Evolutionary conservation across 2,888 invertebrate species (phyloP).

Genomic region (Plutella xylostella): DNA sequence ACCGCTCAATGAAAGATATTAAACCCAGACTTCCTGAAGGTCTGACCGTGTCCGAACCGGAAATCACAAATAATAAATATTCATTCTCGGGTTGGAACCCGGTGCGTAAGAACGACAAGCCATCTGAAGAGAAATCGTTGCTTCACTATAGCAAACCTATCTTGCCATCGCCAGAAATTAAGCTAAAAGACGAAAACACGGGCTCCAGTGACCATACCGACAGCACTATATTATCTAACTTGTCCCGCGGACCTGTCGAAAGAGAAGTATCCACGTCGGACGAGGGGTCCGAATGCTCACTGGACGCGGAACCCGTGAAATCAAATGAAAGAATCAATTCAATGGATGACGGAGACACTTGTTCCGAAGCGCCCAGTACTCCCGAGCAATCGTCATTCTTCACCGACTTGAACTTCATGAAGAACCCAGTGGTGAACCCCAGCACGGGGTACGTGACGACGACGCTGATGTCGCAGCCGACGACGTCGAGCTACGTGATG

Average conservation of each 20-base stretch:
- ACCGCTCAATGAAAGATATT: conserved; percentile 75
- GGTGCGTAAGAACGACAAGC: conserved; percentile 52
- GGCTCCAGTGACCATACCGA: conserved; percentile 57
- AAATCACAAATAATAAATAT: conserved; percentile 40
- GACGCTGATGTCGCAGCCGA: conserved; percentile 25
- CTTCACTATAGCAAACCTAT: conserved; percentile 46
- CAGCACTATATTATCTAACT: conserved; percentile 58
- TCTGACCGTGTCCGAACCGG: conserved; percentile 54
- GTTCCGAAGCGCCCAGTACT: conserved; percentile 39
- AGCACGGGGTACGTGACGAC: conserved; percentile 20
- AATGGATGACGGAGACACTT: conserved; percentile 25
- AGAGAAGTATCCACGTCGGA: conserved; percentile 52
- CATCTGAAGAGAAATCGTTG: conserved; percentile 57
- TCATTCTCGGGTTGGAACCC: conserved; percentile 50
- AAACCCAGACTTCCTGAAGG: conserved; percentile 77
- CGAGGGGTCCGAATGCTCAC: conserved; percentile 51
- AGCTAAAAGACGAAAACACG: conserved; percentile 46
- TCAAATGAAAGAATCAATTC: conserved; percentile 26
- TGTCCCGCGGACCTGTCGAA: conserved; percentile 42
- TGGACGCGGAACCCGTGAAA: conserved; percentile 41
- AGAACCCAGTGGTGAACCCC: conserved; percentile 44
- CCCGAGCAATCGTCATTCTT: conserved; percentile 43
- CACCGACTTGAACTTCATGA: conserved; percentile 35
- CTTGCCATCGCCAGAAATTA: conserved; percentile 38
- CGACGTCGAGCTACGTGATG: conserved; percentile 58